Evolutionary conservation across 1,140 invertebrate species (phyloP), one percentile per base, ranked within the genome.

Genomic region (Dinothrombium tinctorium): DNA sequence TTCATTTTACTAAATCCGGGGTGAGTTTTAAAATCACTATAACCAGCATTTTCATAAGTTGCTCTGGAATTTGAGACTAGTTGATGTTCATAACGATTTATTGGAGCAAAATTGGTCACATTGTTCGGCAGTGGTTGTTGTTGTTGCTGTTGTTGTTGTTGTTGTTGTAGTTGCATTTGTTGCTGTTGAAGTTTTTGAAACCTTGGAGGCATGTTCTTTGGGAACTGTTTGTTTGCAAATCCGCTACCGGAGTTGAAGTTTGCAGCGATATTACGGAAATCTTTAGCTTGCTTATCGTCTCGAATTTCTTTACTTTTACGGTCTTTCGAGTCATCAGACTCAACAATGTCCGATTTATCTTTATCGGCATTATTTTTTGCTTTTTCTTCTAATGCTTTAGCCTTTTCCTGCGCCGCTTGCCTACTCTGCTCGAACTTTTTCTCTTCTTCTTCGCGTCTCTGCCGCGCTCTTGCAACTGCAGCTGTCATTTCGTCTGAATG

Each of bases 401-500:
- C 51, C 51, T 72, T 73, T 42, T 72, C 69, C 11, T 64, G 64
- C 23, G 69, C 70, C 9, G 67, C 54, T 41, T 53, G 55, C 41
- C 56, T 47, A 22, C 56, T 65, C 45, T 69, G 64, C 45, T 72
- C 68, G 49, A 66, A 75, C 36, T 73, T 67, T 48, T 76, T 73
- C 52, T 82, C 77, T 53, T 80, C 76, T 50, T 82, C 74, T 50
- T 79, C 74, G 49, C 77, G 73, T 11, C 74, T 64, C 46, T 74
- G 70, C 19, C 74, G 68, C 1, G 78, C 78, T 38, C 74, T 63
- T 47, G 76, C 74, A 3, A 77, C 69, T 2, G 69, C 73, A 28
- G 68, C 64, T 2, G 68, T 70, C 14, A 82, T 64, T 58, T 77
- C 69, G 53, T 67, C 61, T 47, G 72, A 69, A 37, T 74, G 68